phyloP scores from a whole-genome alignment of 2,797 vertebrate genomes.

The Enteromius viviparus region DNA sequence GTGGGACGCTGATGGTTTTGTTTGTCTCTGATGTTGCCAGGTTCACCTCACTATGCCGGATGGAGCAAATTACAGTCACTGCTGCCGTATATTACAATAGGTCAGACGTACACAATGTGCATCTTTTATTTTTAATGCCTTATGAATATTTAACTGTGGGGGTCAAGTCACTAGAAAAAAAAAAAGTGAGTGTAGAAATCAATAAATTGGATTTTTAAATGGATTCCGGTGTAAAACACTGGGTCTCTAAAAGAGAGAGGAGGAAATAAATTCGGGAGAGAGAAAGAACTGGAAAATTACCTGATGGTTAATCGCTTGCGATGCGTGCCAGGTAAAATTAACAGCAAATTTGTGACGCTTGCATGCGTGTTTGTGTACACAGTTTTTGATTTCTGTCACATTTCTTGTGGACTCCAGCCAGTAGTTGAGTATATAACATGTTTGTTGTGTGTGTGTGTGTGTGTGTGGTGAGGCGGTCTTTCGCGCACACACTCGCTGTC shows the following conservation, averaged over 20 bases:
- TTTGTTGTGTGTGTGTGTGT: constrained; percentile 59
- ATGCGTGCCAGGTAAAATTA: constrained; percentile 64
- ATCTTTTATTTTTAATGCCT: constrained; percentile 80
- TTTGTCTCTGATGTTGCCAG: constrained; percentile 64
- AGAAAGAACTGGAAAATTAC: constrained; percentile 71
- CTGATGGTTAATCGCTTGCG: constrained; percentile 71
- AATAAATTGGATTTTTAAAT: constrained; percentile 74
- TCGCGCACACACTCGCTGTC: constrained; percentile 52
- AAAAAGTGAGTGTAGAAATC: constrained; percentile 68
- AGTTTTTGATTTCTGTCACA: constrained; percentile 58
- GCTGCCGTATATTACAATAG: constrained; percentile 66
- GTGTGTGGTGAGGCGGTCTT: constrained; percentile 66
- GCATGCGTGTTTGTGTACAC: constrained; percentile 49
- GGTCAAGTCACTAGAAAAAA: constrained; percentile 67
- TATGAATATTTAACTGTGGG: constrained; percentile 77
- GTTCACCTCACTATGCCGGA: constrained; percentile 67
- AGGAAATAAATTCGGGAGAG: not conserved
- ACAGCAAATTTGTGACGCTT: constrained; percentile 49
- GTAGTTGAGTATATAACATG: constrained; percentile 61
- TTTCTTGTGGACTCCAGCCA: constrained; percentile 55
- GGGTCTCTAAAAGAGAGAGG: constrained; percentile 57
- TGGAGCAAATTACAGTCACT: constrained; percentile 66
- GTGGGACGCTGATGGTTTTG: constrained; percentile 74
- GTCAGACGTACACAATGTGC: constrained; percentile 77
- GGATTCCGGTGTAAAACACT: constrained; percentile 68